Evolutionary conservation across 1,140 invertebrate species (phyloP).

Genomic region (Wiebesia pumilae): DNA sequence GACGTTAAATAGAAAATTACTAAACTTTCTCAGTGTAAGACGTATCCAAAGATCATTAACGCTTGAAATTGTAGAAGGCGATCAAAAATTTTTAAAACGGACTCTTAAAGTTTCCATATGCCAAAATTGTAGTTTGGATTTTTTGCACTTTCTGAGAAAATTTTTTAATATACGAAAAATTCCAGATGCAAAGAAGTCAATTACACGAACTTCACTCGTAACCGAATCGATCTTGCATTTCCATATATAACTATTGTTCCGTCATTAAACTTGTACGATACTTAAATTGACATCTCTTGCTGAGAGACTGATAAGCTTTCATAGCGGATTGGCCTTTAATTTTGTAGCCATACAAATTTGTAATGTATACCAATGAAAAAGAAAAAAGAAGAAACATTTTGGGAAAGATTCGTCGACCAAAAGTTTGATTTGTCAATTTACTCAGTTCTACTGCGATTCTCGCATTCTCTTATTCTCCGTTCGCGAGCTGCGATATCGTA

Average conservation of each 20-base stretch:
- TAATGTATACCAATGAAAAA: neutral
- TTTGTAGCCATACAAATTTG: neutral
- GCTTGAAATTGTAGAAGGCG: neutral
- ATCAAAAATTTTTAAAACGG: neutral
- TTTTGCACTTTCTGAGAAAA: neutral
- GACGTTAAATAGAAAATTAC: neutral
- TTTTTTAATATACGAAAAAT: neutral
- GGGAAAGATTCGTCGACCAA: neutral
- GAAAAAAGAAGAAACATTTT: neutral
- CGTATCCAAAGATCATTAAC: neutral
- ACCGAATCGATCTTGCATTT: constrained; percentile 31
- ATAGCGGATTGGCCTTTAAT: constrained; percentile 28
- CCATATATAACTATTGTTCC: neutral
- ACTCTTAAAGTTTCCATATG: neutral
- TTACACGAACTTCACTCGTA: neutral
- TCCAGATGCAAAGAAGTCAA: neutral
- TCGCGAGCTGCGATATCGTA: neutral
- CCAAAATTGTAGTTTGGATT: neutral
- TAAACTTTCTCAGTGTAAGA: too few species aligned
- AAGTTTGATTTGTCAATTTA: neutral
- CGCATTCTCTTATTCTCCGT: neutral
- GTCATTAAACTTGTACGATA: constrained; percentile 39
- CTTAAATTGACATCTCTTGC: constrained; percentile 31
- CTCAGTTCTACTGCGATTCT: neutral
- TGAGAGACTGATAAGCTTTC: neutral